Base-by-base conservation (phyloP, 2,797 vertebrate genomes). In the Argyrosomus regius region DNA sequence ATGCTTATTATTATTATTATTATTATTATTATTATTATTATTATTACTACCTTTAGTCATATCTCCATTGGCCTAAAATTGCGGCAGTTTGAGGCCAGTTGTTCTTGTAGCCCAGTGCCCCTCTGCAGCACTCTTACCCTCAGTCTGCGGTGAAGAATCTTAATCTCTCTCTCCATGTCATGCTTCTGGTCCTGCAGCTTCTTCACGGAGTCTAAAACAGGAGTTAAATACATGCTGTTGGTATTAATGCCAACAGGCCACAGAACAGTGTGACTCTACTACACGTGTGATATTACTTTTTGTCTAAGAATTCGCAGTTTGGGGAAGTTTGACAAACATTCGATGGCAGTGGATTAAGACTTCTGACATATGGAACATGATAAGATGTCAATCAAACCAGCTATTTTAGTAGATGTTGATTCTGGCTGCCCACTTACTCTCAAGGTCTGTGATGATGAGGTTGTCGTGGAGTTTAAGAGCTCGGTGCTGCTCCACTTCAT, bases 381-480 rank as follows among this genome's bases (percentile, higher is more conserved):
- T 26, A 54, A 28, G 13, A 3, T 59, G 18, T 45, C 3, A 26
- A 1, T 39, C 26, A 61, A 22, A 60, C 53, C 22, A 52, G 48
- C 3, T 17, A 31, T n/a, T 12, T 31, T 24, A 31, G 11, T 8
- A 39, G 26, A 75, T 57, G 35, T 12, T 52, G 14, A 17, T 57
- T 61, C 28, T 48, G 6, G 17, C 26, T 13, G 18, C 45, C n/a
- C 3, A 95, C 98, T 97, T 88, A 99, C 98, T 99, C 91, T 99
- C 97, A 1, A 99, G 89, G 83, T 99, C 98, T 0, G 97, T 97
- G 89, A 99, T 97, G 75, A 99, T 97, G 85, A 99, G 97, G 90
- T 99, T 99, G 94, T 99, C 98, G 0, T 99, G 98, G 45, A 99
- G 97, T 74, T 99, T 99, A 43, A 99, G 96, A 6, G 98, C 98